Conservation (phyloP, 2,113 vertebrate genomes). For the Actenoides hombroni region DNA sequence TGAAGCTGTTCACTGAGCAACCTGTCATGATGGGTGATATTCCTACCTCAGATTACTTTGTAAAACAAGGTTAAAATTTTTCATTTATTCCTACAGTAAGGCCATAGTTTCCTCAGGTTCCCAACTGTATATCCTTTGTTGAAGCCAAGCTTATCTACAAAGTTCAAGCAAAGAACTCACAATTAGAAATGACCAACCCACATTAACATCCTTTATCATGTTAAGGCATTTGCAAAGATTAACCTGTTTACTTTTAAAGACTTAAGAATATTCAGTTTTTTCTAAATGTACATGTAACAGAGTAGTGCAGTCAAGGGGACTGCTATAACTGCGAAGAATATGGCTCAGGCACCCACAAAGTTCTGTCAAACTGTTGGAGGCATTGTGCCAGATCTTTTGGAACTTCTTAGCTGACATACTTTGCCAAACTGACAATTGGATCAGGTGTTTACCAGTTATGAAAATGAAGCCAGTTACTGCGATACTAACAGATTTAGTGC, state of each 20-base stretch:
- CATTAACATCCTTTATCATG: background rate
- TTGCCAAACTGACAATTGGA: background rate
- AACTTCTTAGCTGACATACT: background rate
- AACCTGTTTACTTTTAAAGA: background rate
- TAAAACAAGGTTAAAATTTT: background rate
- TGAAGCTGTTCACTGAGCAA: background rate
- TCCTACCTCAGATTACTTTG: background rate
- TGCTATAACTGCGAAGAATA: background rate
- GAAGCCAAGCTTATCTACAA: background rate
- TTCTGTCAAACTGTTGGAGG: background rate
- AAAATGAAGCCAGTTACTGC: background rate
- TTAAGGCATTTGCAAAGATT: background rate
- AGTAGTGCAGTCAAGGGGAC: background rate
- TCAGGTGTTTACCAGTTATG: background rate
- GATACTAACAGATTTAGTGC: background rate
- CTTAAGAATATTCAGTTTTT: background rate
- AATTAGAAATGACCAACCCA: background rate
- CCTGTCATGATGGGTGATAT: background rate
- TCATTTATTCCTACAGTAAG: background rate
- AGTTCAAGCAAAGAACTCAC: background rate
- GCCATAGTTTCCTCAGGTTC: background rate
- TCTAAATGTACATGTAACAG: background rate
- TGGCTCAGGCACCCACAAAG: background rate
- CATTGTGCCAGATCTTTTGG: background rate
- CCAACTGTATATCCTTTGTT: background rate